Base-by-base conservation (phyloP, 2,113 vertebrate species). In the Heteronetta atricapilla region DNA sequence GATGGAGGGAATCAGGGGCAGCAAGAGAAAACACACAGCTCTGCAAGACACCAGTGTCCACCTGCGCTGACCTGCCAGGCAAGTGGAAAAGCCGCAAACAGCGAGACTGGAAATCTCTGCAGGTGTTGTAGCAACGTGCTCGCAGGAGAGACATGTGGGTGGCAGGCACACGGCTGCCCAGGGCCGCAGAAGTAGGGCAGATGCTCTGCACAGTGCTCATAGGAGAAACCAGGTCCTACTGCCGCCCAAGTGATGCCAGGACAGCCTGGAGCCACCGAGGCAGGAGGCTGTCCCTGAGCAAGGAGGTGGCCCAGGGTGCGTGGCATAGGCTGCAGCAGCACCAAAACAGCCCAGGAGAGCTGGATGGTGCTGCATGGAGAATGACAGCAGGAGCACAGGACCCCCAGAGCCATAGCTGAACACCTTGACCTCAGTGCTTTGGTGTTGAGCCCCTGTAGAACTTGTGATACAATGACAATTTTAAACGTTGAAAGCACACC, bases 61-160 rank as follows among this genome's bases (percentile, higher is more conserved):
- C n/a, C 53, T 58, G 29, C 25, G 36, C 79, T 82, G 75, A 82
- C 44, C 55, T 70, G 72, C 36, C 28, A 36, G 59, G 31, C 8
- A 8, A 48, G 19, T 11, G 44, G 34, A 36, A 66, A 74, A 93
- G 50, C n/a, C n/a, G 59, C 44, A 36, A 73, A 0, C 5, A 52
- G 23, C 8, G 58, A 33, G 38, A 29, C 19, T 40, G 23, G 36
- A 29, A 2, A 46, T 9, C 44, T 53, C 8, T 31, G 36, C 75
- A 62, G 74, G 58, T 2, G 2, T 29, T 0, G 0, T 2, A 22
- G 31, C 31, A 26, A 25, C 2, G 9, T 10, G 12, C 15, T 75
- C 56, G 44, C 29, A 50, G 60, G 33, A 63, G 23, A 52, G 22
- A 11, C 28, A 33, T 56, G 8, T 8, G 31, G 26, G 33, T 36